Base-by-base conservation (phyloP, 2,888 invertebrate species). In the Sesamia inferens region DNA sequence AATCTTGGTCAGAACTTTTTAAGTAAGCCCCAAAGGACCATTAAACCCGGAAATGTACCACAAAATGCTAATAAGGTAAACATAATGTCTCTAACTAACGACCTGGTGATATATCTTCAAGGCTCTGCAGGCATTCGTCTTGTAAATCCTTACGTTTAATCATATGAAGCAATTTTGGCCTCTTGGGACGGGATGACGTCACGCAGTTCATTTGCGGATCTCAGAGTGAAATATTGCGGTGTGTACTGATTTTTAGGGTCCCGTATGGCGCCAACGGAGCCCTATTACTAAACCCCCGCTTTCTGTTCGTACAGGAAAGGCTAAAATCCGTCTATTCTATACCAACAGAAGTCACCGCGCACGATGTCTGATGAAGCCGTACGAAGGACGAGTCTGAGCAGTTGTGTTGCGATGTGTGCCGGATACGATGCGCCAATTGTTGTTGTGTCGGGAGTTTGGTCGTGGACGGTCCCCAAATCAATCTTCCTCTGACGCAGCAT, bases 91-190 rank as follows among this genome's bases (percentile, higher is more conserved):
- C 16, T 67, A 65, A 62, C 68, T 62, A 71, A 71, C 22, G 61
- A 68, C 31, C 13, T 47, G 65, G 72, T 67, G 58, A 84, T 83
- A 67, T 78, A 22, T 86, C 88, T 86, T 85, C 72, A 44, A 76
- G 83, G 76, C 83, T 84, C 76, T 74, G 78, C 10, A 24, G 58
- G 62, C 88, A 90, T 90, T 87, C 88, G 87, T 90, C 90, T 90
- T 87, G 77, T 68, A 83, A 86, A 88, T 85, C 85, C 84, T 85
- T 70, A 63, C 84, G 77, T 83, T 90, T 89, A 90, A 90, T 90
- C 90, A 90, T 89, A 88, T 75, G 73, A 88, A 84, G 87, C 86
- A 89, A 89, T 90, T 89, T 88, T 71, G 86, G 74, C 68, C 74
- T 69, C 65, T 48, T 68, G 71, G 72, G 74, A 66, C 51, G 68